A percentile compares a stretch with the other conserved stretches of the same genome.
Conservation (phyloP, 2,113 vertebrate species). For the Nycticryphes semicollaris region DNA sequence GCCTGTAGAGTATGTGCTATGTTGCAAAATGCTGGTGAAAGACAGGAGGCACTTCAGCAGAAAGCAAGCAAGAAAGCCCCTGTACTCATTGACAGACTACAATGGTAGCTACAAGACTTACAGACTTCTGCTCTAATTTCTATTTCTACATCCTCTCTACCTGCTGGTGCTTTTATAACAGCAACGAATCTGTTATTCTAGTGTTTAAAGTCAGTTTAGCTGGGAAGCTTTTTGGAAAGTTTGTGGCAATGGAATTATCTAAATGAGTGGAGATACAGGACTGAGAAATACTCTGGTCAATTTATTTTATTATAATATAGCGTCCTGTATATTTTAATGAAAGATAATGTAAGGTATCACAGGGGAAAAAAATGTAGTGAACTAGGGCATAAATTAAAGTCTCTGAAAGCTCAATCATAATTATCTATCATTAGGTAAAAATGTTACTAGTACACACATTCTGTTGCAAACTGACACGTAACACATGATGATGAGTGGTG, state of each 20-base stretch:
- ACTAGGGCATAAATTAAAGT: not conserved
- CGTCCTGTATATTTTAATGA: not conserved
- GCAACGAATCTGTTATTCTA: not conserved
- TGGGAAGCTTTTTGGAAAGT: not conserved
- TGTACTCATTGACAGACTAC: not conserved
- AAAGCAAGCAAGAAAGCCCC: not conserved
- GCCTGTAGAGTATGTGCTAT: rapidly evolving
- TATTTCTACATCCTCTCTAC: not conserved
- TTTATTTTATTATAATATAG: not conserved
- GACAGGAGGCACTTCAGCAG: not conserved
- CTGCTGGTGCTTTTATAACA: not conserved
- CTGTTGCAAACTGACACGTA: not conserved
- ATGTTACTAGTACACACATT: rapidly evolving
- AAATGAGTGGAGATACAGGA: not conserved
- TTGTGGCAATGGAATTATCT: not conserved
- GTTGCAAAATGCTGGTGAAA: not conserved
- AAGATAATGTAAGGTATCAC: not conserved
- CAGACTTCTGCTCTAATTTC: not conserved
- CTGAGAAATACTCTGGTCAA: not conserved
- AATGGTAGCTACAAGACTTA: not conserved
- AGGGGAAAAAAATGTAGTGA: no score
- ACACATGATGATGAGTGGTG: not conserved
- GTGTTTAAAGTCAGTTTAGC: not conserved
- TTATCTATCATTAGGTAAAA: not conserved
- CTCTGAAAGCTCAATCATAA: not conserved